phyloP scores from a whole-genome alignment of 2,113 vertebrate genomes.

The Todiramphus saurophagus region DNA sequence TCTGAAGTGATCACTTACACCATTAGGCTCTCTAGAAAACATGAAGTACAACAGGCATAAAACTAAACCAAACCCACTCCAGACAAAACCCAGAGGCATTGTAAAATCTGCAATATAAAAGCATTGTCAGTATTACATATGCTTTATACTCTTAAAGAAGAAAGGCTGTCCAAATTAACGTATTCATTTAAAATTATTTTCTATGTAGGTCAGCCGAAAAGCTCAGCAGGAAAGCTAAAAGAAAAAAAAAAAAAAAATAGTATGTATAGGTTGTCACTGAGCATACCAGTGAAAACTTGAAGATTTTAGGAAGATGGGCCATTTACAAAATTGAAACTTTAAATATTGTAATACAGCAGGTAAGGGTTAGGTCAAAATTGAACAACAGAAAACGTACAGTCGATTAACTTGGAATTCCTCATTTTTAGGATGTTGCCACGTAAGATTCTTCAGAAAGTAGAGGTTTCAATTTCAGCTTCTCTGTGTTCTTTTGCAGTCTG shows the following conservation, averaged over 20 bases:
- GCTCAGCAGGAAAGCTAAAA: background rate
- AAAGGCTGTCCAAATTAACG: background rate
- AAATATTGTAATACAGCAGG: background rate
- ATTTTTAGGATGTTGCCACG: fast-evolving
- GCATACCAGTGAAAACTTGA: background rate
- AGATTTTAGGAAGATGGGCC: background rate
- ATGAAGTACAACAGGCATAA: fast-evolving
- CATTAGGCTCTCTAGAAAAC: background rate
- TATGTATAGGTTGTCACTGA: background rate
- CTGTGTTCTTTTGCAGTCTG: background rate
- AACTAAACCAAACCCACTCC: background rate
- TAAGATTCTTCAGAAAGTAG: background rate
- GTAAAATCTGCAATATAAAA: background rate
- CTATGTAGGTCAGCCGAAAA: background rate
- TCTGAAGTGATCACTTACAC: background rate
- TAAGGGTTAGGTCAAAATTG: background rate
- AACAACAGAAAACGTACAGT: background rate
- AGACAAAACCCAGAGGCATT: background rate
- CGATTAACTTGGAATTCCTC: background rate
- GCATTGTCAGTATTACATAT: background rate
- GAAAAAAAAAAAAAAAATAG: background rate
- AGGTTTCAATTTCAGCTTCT: background rate
- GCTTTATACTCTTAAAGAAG: background rate
- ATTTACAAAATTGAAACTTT: background rate
- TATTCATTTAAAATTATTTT: background rate